Base-by-base conservation (phyloP, 2,888 invertebrate species). In the Apoderus coryli region DNA sequence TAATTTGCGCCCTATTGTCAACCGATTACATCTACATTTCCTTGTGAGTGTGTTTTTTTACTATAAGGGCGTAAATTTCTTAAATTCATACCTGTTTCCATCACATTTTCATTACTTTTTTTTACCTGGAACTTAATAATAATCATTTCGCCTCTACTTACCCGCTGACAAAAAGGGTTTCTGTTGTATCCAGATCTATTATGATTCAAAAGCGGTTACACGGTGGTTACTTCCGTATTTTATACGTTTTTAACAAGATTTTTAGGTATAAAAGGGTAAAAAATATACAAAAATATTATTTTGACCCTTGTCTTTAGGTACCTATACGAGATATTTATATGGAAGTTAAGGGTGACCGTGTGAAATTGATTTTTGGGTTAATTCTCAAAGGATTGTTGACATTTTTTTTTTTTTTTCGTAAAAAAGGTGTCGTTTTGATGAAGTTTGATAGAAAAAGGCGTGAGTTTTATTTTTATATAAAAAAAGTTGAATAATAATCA, bases 221-320 rank as follows among this genome's bases (percentile, higher is more conserved):
- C 45, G 41, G 50, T 43, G 52, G 53, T 52, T 47, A 44, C 46
- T 47, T 49, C 47, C 44, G 44, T 35, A 47, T 48, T 45, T 49
- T 44, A 46, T 50, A 46, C 38, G 37, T 38, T 48, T 53, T 50
- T 52, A 53, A 51, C 51, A 43, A 48, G 49, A 52, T 50, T 49
- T 44, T 34, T 22, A 10, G 6, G 35, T 27, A 30, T 26, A 44
- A 48, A 50, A 47, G 43, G 48, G 44, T 40, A 30, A 40, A 45
- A 42, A 39, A n/a, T n/a, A n/a, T n/a, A n/a, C n/a, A n/a, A n/a
- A 35, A 24, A 42, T 38, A 38, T 31, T 34, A 41, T 42, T 46
- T 45, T 46, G 41, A 43, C 44, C 44, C 42, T 45, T 44, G 43
- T 43, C 41, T 40, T 40, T 37, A 29, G 12, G 15, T 32, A 28